These are phyloP conservation scores for Paramormyrops hopkinsi DNA, from an alignment of 2,797 vertebrate genomes.

Conservation along the genomic window DNA sequence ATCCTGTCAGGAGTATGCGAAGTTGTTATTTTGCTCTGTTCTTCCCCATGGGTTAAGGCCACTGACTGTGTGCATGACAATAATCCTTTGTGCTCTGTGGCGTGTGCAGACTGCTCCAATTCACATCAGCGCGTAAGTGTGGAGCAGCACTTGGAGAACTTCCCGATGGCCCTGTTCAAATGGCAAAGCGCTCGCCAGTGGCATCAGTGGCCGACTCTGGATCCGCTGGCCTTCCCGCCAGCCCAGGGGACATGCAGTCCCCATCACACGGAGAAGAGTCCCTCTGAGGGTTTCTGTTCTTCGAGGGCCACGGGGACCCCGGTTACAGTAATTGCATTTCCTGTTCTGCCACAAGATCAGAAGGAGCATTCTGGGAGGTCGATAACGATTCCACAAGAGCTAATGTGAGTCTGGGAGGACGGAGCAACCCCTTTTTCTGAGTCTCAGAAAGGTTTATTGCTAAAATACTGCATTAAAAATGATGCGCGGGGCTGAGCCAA, in stretches of 20 bases:
- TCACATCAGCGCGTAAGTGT: background rate
- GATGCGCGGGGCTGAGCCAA: background rate
- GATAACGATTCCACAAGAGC: slow-evolving; percentile 38
- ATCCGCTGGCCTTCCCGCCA: slow-evolving; percentile 41
- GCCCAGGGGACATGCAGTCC: slow-evolving; percentile 47
- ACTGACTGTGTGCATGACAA: background rate
- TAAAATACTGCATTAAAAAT: background rate
- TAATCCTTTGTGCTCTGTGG: background rate
- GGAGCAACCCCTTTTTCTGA: background rate
- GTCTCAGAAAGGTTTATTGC: slow-evolving; percentile 35
- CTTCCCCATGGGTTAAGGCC: background rate
- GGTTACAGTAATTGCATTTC: slow-evolving; percentile 62
- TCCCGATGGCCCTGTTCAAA: background rate
- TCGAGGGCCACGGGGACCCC: slow-evolving; percentile 42
- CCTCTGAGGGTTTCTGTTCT: slow-evolving; percentile 44
- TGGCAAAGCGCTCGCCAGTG: background rate
- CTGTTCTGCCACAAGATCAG: slow-evolving; percentile 56
- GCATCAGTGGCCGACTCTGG: slow-evolving; percentile 35
- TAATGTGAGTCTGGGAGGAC: slow-evolving; percentile 15
- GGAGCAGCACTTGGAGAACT: background rate
- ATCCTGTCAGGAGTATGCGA: background rate
- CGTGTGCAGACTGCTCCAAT: background rate
- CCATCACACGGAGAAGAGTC: slow-evolving; percentile 46
- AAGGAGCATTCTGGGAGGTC: slow-evolving; percentile 49
- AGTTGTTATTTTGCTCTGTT: background rate